phyloP scores from a whole-genome alignment of 2,888 invertebrate species.

The Shargacucullia verbasci region DNA sequence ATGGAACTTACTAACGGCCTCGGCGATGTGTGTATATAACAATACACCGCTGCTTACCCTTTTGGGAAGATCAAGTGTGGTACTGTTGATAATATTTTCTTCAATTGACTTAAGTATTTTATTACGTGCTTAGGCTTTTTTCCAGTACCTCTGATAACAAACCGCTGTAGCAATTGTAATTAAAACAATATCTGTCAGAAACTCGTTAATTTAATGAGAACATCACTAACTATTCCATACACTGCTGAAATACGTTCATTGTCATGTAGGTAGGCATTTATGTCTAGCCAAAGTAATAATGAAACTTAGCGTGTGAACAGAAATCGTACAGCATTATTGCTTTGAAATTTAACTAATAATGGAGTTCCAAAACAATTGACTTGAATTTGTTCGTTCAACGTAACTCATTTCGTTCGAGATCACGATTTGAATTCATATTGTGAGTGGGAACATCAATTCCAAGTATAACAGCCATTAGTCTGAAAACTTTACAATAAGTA shows the following conservation, averaged over 20 bases:
- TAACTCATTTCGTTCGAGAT: conserved; percentile 21
- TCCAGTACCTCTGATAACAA: no score
- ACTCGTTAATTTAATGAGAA: background rate
- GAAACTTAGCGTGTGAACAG: conserved; percentile 45
- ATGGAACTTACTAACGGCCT: no score
- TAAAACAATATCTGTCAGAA: no score
- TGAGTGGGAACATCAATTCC: conserved; percentile 10
- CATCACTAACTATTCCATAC: conserved; percentile 20
- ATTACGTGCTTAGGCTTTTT: no score
- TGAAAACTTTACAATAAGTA: background rate
- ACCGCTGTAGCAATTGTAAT: no score
- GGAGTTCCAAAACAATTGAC: conserved; percentile 47
- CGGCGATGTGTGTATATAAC: no score
- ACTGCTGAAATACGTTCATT: no score
- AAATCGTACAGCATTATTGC: conserved; percentile 42
- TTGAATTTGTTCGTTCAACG: conserved; percentile 40
- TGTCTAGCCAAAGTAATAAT: conserved; percentile 38
- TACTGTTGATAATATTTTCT: no score
- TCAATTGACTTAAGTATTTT: no score
- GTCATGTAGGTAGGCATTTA: no score
- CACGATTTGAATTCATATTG: conserved; percentile 12
- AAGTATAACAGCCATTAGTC: conserved; percentile 5
- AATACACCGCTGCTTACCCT: no score
- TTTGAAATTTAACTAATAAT: conserved; percentile 60
- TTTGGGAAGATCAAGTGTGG: no score